Evolutionary conservation across 2,113 vertebrate species (phyloP).

Genomic region (Elanoides forficatus): DNA sequence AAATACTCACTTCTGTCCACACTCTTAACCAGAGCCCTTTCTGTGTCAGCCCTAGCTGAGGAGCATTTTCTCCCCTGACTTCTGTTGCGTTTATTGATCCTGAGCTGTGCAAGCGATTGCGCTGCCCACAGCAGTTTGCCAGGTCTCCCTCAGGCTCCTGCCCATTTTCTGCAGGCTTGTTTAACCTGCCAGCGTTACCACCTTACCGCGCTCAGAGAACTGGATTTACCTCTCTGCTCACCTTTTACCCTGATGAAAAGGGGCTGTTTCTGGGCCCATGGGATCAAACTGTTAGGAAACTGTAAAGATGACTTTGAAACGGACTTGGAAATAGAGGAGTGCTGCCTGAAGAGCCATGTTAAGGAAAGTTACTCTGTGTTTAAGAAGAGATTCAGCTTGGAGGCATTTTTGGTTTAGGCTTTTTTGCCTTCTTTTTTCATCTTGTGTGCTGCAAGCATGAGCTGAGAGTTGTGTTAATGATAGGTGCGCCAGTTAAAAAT

Average conservation of each 20-base stretch:
- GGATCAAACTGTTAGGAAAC: not conserved
- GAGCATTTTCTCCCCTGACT: not conserved
- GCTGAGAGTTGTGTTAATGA: not conserved
- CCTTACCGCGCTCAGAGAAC: not conserved
- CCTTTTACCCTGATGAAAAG: not conserved
- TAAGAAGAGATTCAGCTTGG: not conserved
- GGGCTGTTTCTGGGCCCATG: accelerated
- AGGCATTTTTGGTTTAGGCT: not conserved
- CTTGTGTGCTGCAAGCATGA: not conserved
- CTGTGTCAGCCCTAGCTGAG: not conserved
- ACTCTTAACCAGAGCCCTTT: not conserved
- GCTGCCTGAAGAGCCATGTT: not conserved
- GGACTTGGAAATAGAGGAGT: not conserved
- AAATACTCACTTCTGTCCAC: not conserved
- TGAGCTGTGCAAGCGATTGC: not conserved
- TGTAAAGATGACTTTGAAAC: not conserved
- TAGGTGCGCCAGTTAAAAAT: not conserved
- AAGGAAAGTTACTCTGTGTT: not conserved
- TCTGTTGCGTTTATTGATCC: not conserved
- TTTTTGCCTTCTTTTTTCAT: not conserved
- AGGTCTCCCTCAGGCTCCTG: not conserved
- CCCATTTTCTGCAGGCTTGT: not conserved
- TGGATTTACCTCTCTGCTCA: not conserved
- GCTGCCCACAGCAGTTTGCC: not conserved
- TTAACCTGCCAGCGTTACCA: not conserved